phyloP scores from a whole-genome alignment of 1,140 invertebrate genomes.

The Monomorium pharaonis region DNA sequence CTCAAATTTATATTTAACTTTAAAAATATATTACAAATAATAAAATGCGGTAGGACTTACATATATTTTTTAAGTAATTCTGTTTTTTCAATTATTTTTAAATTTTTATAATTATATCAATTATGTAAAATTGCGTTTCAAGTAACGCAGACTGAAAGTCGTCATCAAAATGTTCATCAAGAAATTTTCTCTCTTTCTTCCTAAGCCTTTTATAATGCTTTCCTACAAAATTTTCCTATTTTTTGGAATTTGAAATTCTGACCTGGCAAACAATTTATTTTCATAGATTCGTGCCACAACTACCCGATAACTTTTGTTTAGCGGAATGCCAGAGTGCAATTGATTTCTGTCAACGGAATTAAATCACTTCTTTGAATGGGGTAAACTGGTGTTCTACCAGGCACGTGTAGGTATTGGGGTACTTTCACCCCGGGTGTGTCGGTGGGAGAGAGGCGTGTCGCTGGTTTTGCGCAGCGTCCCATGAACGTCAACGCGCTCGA shows the following conservation, averaged over 20 bases:
- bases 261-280: neutral
- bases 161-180: neutral
- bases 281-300: neutral
- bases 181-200: neutral
- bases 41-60: no score
- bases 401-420: constrained; percentile 45
- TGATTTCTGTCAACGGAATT: neutral
- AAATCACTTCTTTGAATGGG: constrained; percentile 37
- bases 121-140: neutral
- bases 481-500: constrained; percentile 77
- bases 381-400: constrained; percentile 16
- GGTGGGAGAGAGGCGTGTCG: constrained; percentile 75
- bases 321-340: neutral
- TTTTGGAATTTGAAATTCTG: neutral
- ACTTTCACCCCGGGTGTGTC: constrained; percentile 65
- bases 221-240: neutral
- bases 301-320: neutral
- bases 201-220: neutral
- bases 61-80: neutral
- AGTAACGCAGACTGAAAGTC: neutral
- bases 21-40: no score
- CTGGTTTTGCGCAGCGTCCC: constrained; percentile 77
- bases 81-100: neutral
- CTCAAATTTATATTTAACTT: neutral
- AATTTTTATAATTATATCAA: neutral